Percentiles rank a stretch among this genome's conserved stretches.
Conservation (phyloP, 2,113 vertebrate species). For the Tauraco erythrolophus region DNA sequence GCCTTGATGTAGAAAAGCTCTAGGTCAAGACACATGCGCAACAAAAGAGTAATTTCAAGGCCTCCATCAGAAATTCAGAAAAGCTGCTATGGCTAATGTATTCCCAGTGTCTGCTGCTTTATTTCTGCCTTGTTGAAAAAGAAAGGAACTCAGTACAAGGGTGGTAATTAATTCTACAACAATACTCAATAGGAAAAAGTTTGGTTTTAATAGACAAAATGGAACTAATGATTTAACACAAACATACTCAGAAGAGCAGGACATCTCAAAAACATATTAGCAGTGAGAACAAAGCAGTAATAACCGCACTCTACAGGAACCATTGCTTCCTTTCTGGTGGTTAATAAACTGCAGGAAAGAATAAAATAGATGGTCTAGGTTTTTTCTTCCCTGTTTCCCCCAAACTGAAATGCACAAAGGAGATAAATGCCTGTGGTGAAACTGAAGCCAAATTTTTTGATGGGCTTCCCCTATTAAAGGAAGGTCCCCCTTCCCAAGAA, state of each 20-base stretch:
- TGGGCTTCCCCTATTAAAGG: background rate
- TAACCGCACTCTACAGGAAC: background rate
- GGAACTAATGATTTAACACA: background rate
- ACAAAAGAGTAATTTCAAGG: background rate
- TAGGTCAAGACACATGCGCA: accelerated
- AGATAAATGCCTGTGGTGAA: background rate
- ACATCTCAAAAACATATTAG: background rate
- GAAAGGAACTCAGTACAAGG: background rate
- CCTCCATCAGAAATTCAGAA: background rate
- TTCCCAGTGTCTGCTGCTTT: background rate
- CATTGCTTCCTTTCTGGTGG: background rate
- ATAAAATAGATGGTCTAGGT: background rate
- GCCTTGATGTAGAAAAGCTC: background rate
- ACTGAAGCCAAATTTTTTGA: background rate
- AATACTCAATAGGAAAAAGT: background rate
- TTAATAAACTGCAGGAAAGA: background rate
- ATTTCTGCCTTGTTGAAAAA: background rate
- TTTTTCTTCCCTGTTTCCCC: background rate
- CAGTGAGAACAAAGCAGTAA: slow-evolving; percentile 19
- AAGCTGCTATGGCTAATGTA: background rate
- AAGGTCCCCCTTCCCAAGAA: background rate
- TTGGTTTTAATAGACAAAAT: background rate
- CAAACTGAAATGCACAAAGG: background rate
- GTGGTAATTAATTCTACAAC: slow-evolving; percentile 17
- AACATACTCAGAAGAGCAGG: background rate